A percentile compares a stretch with the other conserved stretches of the same genome.
Evolutionary conservation across 2,888 invertebrate species (phyloP).

Genomic region (Polyommatus icarus): DNA sequence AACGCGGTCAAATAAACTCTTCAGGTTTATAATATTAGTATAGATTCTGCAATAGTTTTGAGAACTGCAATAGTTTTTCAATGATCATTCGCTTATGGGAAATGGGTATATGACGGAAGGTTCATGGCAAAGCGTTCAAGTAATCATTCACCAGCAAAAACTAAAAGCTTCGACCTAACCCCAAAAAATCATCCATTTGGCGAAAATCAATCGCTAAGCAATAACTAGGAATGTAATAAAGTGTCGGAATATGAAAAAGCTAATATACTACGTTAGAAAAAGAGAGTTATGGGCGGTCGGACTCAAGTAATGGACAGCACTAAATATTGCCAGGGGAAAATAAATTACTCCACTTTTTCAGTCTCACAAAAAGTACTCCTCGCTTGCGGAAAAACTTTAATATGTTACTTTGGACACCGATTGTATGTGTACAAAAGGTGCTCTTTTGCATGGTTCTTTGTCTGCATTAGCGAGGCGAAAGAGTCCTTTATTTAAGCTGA

Average conservation of each 20-base stretch:
- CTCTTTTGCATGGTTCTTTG: slow-evolving; percentile 17
- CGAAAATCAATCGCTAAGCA: neutral
- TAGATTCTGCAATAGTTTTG: neutral
- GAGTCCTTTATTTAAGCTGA: slow-evolving; percentile 5
- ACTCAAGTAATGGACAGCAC: slow-evolving; percentile 80
- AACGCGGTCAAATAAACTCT: too few relatives aligned
- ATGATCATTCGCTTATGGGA: neutral
- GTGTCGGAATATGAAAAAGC: slow-evolving; percentile 53
- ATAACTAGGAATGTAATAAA: slow-evolving; percentile 25
- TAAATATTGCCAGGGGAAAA: slow-evolving; percentile 79
- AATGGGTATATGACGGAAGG: neutral
- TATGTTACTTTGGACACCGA: slow-evolving; percentile 59
- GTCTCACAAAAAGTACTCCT: slow-evolving; percentile 72
- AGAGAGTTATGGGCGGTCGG: slow-evolving; percentile 79
- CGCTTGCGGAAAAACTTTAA: slow-evolving; percentile 73
- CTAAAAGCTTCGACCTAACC: neutral
- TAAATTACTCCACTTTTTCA: slow-evolving; percentile 78
- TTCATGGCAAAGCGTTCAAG: neutral
- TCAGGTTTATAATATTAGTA: too few relatives aligned
- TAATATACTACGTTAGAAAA: slow-evolving; percentile 72
- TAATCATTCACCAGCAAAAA: neutral
- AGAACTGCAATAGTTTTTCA: too few relatives aligned
- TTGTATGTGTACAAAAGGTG: slow-evolving; percentile 36
- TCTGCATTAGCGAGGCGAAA: neutral
- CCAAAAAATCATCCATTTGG: neutral